Base-by-base conservation (phyloP, 1,140 invertebrate species). In the Brachionus manjavacas region DNA sequence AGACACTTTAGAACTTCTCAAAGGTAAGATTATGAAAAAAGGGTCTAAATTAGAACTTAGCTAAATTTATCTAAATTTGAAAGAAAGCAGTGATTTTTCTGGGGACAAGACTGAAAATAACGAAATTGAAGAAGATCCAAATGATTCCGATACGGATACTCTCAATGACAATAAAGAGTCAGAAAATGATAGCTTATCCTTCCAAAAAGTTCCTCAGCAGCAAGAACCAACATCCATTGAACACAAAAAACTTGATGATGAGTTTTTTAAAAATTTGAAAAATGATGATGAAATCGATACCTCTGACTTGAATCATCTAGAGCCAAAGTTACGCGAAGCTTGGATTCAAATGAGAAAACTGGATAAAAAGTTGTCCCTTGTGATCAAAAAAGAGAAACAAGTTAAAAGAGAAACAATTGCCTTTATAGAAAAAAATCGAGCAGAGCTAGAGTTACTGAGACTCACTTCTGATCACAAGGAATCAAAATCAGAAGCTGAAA, bases 391-490 rank as follows among this genome's bases (percentile, higher is more conserved):
- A 70, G 81, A 83, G 14, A 68, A 60, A 43, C 64, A 83, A 83
- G 64, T 46, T 9, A 83, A 83, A 55, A 39, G 16, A 41, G 81
- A 83, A 46, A 83, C 81, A 35, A 23, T 83, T 23, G 20, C 41
- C 20, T 83, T 83, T 25, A 83, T 83, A 4, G 35, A 83, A 83
- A 83, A 83, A 60, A 68, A 83, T 55, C 41, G 41, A 66, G 80
- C 60, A 68, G 39, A 83, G 35, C 39, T 68, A 2, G 60, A 83
- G 4, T 8, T 68, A 11, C 60, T 83, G 2, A 43, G 60, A n/a
- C 16, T 83, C 12, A 68, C 25, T 46, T 7, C 20, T 8, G 60
- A 72, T 28, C 80, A 83, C 20, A 46, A 72, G 31, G 55, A 83
- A 31, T 46, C 55, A 46, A 66, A 83, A 66, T 41, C 39, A 41